Base-by-base conservation (phyloP, 2,888 invertebrate species). In the Lasioglossum lativentre region DNA sequence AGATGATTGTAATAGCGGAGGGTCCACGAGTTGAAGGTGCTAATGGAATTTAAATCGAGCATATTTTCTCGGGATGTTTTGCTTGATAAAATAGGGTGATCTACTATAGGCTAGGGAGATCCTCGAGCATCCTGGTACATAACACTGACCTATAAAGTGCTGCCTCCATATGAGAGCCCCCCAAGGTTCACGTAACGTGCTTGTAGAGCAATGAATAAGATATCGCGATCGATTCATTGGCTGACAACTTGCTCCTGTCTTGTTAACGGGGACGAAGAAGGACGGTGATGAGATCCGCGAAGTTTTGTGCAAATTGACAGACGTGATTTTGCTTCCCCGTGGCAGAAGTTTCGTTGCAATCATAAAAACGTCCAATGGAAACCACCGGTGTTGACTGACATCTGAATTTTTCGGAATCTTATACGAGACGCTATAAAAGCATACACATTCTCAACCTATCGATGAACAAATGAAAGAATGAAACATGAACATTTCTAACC, bases 141-240 rank as follows among this genome's bases (percentile, higher is more conserved):
- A 68, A 68, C 66, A 68, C 66, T 68, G 66, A 68, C 66, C 66
- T 68, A 68, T 19, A 68, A 68, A 68, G 23, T 66, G 19, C 66
- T 34, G 30, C 34, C 19, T 66, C 66, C 66, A 34, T 68, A 38
- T 68, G 66, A 10, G 38, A 19, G 34, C 10, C 66, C 66, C 38
- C 66, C 66, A 34, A 68, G 66, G 66, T 38, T 68, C 66, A 10
- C 66, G 66, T 68, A 68, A 68, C 66, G 66, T 10, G 34, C 66
- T 34, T 68, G 34, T 23, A 68, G 19, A 68, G 38, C 34, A 34
- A 68, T 68, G 66, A 68, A 68, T 68, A 68, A 34, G 38, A 38
- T 68, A 68, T 68, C 34, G 66, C 66, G 66, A 68, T 68, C 66
- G 66, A 68, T 68, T 68, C 66, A 68, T 68, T 68, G 66, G 66